phyloP scores from a whole-genome alignment of 2,797 vertebrate species.

The Threskiornis aethiopicus region DNA sequence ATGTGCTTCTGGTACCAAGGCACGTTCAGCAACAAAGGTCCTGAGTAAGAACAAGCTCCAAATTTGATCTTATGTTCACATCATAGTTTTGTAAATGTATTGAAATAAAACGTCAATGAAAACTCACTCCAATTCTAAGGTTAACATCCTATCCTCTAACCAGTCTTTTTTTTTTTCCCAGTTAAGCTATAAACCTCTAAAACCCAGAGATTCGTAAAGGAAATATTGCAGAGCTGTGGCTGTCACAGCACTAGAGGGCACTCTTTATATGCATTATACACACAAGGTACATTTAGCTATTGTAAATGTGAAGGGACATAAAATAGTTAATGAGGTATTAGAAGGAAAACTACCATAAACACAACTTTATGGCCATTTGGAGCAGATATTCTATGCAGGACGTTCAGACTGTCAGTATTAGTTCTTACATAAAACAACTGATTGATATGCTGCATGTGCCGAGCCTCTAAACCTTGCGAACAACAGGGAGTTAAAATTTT shows the following conservation, averaged over 20 bases:
- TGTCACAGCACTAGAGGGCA: slow-evolving; percentile 62
- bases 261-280: slow-evolving; percentile 31
- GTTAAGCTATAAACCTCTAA: background rate
- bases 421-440: background rate
- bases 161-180: background rate
- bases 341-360: background rate
- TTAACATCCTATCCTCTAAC: background rate
- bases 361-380: background rate
- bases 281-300: background rate
- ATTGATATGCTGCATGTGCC: background rate
- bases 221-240: background rate
- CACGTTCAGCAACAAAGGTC: background rate
- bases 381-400: background rate
- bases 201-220: background rate
- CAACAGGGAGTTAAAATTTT: background rate
- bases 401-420: background rate
- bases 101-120: background rate
- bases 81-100: background rate
- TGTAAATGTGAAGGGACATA: background rate
- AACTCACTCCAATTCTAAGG: background rate
- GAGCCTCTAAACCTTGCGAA: background rate
- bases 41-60: background rate
- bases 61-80: background rate
- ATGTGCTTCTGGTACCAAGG: background rate
- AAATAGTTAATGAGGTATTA: slow-evolving; percentile 6